These are phyloP conservation scores for Cardiocondyla obscurior DNA, from an alignment of 1,140 invertebrate species.

Conservation along the genomic window DNA sequence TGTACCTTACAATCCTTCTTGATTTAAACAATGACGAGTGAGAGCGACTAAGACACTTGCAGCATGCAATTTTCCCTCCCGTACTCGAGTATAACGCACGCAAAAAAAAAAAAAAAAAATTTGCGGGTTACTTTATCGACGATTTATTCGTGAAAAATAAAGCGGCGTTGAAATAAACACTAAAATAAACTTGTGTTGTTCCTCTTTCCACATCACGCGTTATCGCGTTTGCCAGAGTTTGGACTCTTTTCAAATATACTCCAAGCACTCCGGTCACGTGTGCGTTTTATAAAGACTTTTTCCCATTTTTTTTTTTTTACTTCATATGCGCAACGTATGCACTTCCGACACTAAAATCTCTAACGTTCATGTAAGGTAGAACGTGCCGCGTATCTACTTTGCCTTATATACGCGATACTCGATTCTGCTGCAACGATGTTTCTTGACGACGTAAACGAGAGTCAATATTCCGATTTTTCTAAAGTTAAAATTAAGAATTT, in stretches of 20 bases:
- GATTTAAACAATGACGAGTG: background rate
- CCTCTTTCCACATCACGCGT: slow-evolving; percentile 11
- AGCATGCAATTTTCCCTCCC: background rate
- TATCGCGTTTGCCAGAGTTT: slow-evolving; percentile 42
- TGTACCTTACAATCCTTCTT: background rate
- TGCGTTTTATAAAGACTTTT: slow-evolving; percentile 49
- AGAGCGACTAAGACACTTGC: background rate
- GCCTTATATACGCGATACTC: slow-evolving; percentile 3
- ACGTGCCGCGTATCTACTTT: slow-evolving; percentile 35
- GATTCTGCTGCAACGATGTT: background rate
- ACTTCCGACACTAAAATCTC: slow-evolving; percentile 48
- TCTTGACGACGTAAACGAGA: background rate
- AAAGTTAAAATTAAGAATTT: background rate
- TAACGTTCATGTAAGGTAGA: background rate
- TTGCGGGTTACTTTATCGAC: slow-evolving; percentile 27
- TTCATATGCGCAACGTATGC: slow-evolving; percentile 19
- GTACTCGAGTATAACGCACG: background rate
- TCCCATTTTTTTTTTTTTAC: background rate
- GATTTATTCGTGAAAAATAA: slow-evolving; percentile 53
- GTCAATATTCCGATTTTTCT: background rate
- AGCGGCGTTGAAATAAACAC: slow-evolving; percentile 31
- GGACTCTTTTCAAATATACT: slow-evolving; percentile 25
- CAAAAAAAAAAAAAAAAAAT: no score
- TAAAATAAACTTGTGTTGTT: slow-evolving; percentile 32
- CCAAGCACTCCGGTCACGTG: slow-evolving; percentile 51